Conservation (phyloP, 1,140 invertebrate genomes). For the Spodoptera litura region DNA sequence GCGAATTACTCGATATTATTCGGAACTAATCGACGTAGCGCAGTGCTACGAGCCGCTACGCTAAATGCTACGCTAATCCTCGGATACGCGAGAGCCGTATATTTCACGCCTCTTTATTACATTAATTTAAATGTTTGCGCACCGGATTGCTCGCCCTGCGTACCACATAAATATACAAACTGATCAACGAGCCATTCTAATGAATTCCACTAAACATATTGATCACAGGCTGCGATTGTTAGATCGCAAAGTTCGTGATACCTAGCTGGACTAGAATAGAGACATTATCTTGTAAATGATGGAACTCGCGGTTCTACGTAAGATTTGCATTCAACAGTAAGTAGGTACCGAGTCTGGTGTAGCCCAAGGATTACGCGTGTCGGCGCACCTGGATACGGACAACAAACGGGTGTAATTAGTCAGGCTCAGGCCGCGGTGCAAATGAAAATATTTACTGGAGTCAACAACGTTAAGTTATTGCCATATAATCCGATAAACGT, state of each 20-base stretch:
- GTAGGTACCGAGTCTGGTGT: background rate
- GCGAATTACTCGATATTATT: background rate
- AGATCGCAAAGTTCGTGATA: too few relatives aligned
- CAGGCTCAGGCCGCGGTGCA: slow-evolving; percentile 68
- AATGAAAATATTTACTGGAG: slow-evolving; percentile 81
- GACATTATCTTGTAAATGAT: too few relatives aligned
- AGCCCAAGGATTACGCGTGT: slow-evolving; percentile 66
- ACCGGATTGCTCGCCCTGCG: slow-evolving; percentile 66
- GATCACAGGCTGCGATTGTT: background rate
- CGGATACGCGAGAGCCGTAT: slow-evolving; percentile 71
- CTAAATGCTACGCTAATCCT: slow-evolving; percentile 75
- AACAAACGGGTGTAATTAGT: slow-evolving; percentile 79
- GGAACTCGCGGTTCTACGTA: background rate
- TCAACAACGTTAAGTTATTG: slow-evolving; percentile 74
- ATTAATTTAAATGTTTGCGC: slow-evolving; percentile 85
- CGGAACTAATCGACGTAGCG: slow-evolving; percentile 40
- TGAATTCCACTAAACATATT: slow-evolving; percentile 9
- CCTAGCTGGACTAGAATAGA: too few relatives aligned
- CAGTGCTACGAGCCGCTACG: slow-evolving; percentile 59
- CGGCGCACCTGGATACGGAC: slow-evolving; percentile 76
- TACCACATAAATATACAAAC: slow-evolving; percentile 62
- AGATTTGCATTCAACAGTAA: background rate
- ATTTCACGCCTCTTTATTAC: slow-evolving; percentile 84
- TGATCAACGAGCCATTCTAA: slow-evolving; percentile 28
- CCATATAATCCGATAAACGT: slow-evolving; percentile 81